Evolutionary conservation across 2,113 vertebrate genomes (phyloP).

Genomic region (Martes martes): DNA sequence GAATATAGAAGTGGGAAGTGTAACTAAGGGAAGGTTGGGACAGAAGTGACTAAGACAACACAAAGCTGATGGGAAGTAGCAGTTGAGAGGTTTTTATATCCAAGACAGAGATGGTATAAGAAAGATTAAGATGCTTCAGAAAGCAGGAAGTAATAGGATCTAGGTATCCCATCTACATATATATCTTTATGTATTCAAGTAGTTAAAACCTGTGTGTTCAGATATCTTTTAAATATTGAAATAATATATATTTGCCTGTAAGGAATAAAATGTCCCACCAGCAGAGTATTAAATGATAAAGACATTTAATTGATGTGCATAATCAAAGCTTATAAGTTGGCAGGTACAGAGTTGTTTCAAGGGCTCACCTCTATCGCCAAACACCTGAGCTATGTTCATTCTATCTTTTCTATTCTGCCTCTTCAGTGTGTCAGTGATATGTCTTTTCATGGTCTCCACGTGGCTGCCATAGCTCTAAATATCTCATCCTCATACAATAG

Average conservation of each 20-base stretch:
- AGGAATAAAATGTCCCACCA: neutral
- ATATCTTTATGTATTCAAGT: neutral
- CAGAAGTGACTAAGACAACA: neutral
- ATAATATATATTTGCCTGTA: neutral
- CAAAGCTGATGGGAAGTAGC: neutral
- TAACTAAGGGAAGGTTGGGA: neutral
- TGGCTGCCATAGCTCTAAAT: neutral
- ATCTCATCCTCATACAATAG: neutral
- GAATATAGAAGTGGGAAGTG: neutral
- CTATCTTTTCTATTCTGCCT: neutral
- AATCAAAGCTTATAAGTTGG: neutral
- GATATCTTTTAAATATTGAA: conserved; percentile 1
- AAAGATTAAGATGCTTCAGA: neutral
- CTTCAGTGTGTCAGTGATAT: neutral
- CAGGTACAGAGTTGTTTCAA: neutral
- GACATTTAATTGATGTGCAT: conserved; percentile 20
- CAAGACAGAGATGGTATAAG: neutral
- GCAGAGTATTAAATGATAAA: conserved; percentile 16
- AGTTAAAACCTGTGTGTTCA: neutral
- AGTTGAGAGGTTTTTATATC: conserved; percentile 23
- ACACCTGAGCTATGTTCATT: neutral
- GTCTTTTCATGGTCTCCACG: neutral
- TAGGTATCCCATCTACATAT: neutral
- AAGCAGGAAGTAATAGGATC: neutral
- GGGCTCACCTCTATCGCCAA: neutral